Percentiles rank a stretch among this genome's conserved stretches.
These are phyloP conservation scores for Azorinus chamasolen DNA, from an alignment of 2,888 invertebrate genomes.

Conservation along the genomic window DNA sequence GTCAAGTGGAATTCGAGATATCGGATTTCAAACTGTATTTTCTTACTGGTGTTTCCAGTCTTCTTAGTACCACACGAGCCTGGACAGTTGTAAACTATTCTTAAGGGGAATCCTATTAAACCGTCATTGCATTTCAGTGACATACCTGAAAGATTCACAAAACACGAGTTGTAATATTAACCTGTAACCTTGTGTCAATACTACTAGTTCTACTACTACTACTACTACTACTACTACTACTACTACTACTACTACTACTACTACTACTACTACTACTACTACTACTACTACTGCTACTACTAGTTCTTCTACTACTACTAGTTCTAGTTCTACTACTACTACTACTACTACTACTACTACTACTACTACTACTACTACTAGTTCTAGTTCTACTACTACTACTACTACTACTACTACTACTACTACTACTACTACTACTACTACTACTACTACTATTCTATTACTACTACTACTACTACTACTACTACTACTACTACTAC, in stretches of 20 bases:
- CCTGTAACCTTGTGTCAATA: background rate
- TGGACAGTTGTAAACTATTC: too few relatives aligned
- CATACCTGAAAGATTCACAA: too few relatives aligned
- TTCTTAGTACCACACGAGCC: too few relatives aligned
- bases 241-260: conserved; percentile 11
- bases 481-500: conserved; percentile 13
- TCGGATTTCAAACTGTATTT: too few relatives aligned
- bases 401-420: conserved; percentile 13
- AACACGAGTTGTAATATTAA: too few relatives aligned
- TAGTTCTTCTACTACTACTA: conserved; percentile 7
- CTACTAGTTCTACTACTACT: background rate
- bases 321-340: conserved; percentile 9
- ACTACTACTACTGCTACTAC: conserved; percentile 12
- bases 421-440: conserved; percentile 13
- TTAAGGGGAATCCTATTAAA: too few relatives aligned
- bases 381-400: background rate
- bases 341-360: conserved; percentile 14
- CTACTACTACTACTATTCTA: too few relatives aligned
- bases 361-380: conserved; percentile 13
- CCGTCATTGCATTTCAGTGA: too few relatives aligned
- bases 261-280: conserved; percentile 14
- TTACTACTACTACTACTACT: too few relatives aligned
- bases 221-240: conserved; percentile 1
- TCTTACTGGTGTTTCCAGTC: too few relatives aligned
- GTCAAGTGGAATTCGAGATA: too few relatives aligned